Conservation (phyloP, 2,888 invertebrate species). For the Entomobrya multifasciata region DNA sequence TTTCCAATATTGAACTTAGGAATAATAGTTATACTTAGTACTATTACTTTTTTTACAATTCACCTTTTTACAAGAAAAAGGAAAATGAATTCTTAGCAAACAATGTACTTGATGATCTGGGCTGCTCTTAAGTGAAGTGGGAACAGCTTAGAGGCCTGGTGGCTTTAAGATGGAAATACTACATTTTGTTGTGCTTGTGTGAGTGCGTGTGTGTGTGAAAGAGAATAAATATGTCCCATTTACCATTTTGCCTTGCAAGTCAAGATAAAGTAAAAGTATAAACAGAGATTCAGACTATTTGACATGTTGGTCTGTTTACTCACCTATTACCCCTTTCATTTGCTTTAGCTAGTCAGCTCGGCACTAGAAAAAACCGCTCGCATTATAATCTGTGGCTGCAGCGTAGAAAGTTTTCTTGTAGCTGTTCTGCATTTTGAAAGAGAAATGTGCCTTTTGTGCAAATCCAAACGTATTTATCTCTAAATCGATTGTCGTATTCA, state of each 20-base stretch:
- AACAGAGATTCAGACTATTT: constrained; percentile 63
- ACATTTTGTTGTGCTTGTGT: too few relatives aligned
- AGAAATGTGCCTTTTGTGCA: constrained; percentile 11
- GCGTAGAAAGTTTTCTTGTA: background rate
- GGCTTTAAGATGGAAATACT: background rate
- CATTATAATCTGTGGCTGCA: background rate
- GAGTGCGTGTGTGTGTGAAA: too few relatives aligned
- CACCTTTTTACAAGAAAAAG: constrained; percentile 19
- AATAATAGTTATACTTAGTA: background rate
- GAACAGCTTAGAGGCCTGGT: too few relatives aligned
- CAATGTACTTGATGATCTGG: too few relatives aligned
- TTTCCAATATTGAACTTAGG: constrained; percentile 49
- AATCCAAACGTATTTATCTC: constrained; percentile 55
- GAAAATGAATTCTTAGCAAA: too few relatives aligned
- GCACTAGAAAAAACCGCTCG: background rate
- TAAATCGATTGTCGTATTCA: constrained; percentile 39
- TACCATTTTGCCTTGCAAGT: constrained; percentile 12
- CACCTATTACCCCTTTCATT: constrained; percentile 40
- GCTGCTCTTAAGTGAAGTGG: too few relatives aligned
- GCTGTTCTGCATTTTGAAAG: background rate
- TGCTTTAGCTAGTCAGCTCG: background rate
- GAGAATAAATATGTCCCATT: background rate
- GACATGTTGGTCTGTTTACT: constrained; percentile 68
- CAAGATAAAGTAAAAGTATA: constrained; percentile 37
- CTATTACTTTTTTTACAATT: background rate